Percentiles rank a stretch among this genome's conserved stretches.
Evolutionary conservation across 2,888 invertebrate genomes (phyloP).

Genomic region (Heteromyza rotundicornis): DNA sequence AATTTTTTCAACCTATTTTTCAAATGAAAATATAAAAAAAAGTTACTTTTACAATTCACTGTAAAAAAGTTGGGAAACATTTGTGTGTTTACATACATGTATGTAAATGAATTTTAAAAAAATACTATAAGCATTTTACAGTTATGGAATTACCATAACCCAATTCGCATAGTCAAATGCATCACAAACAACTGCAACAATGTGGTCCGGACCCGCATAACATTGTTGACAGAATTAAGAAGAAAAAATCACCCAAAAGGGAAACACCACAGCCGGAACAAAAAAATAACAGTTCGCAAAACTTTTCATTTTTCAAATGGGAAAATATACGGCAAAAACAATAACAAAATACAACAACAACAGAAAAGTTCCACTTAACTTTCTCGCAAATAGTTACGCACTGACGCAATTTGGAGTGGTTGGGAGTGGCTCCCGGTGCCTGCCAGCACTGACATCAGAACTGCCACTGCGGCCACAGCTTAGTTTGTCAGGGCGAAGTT

Average conservation of each 20-base stretch:
- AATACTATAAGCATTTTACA: no score
- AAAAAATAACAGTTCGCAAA: background rate
- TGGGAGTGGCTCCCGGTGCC: background rate
- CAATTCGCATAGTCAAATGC: background rate
- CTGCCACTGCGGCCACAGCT: background rate
- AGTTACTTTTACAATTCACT: no score
- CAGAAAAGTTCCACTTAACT: background rate
- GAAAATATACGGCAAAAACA: background rate
- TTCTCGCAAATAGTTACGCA: background rate
- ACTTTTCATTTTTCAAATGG: background rate
- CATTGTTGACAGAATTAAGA: no score
- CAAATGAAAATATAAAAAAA: no score
- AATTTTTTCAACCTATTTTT: no score
- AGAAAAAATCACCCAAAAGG: no score
- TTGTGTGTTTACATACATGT: no score
- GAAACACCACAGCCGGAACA: no score
- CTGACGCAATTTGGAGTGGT: background rate
- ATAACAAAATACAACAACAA: background rate
- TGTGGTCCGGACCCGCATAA: no score
- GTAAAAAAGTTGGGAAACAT: no score
- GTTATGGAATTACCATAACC: slow-evolving; percentile 4
- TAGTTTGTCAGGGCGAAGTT: background rate
- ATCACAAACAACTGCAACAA: no score
- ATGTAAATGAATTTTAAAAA: no score
- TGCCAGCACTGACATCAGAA: background rate